Evolutionary conservation across 2,797 vertebrate species (phyloP).

Genomic region (Arrhamphus sclerolepis): DNA sequence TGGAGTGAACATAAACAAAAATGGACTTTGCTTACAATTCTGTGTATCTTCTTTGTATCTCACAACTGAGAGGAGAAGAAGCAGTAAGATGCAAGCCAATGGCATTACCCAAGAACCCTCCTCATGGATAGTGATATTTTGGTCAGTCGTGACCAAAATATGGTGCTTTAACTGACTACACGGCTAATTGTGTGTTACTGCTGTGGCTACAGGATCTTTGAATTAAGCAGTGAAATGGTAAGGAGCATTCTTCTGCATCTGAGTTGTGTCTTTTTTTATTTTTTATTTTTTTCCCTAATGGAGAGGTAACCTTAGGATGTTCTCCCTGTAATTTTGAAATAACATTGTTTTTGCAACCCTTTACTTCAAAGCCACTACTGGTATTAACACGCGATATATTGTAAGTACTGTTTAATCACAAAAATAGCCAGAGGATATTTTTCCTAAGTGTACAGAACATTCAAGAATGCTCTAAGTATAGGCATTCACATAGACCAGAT

Average conservation of each 20-base stretch:
- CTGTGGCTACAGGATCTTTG: not conserved
- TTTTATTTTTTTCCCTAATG: too few relatives aligned
- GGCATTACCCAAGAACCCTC: too few relatives aligned
- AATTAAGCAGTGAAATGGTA: not conserved
- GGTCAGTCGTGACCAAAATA: not conserved
- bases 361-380: too few relatives aligned
- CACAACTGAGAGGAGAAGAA: too few relatives aligned
- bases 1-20: not conserved
- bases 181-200: not conserved
- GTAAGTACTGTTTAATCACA: constrained; percentile 29
- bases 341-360: too few relatives aligned
- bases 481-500: constrained; percentile 7
- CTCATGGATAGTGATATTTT: too few relatives aligned
- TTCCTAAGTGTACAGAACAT: constrained; percentile 21
- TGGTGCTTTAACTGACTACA: not conserved
- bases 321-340: too few relatives aligned
- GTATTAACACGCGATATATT: constrained; percentile 15
- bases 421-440: constrained; percentile 1
- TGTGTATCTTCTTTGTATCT: not conserved
- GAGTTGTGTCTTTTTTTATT: too few relatives aligned
- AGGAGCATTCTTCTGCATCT: too few relatives aligned
- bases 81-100: too few relatives aligned
- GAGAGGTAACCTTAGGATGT: too few relatives aligned
- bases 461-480: constrained; percentile 27
- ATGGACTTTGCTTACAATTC: not conserved